Evolutionary conservation across 23 tunicate species (phyloP), one percentile per base, ranked within the genome.

Genomic region (Phallusia fumigata): DNA sequence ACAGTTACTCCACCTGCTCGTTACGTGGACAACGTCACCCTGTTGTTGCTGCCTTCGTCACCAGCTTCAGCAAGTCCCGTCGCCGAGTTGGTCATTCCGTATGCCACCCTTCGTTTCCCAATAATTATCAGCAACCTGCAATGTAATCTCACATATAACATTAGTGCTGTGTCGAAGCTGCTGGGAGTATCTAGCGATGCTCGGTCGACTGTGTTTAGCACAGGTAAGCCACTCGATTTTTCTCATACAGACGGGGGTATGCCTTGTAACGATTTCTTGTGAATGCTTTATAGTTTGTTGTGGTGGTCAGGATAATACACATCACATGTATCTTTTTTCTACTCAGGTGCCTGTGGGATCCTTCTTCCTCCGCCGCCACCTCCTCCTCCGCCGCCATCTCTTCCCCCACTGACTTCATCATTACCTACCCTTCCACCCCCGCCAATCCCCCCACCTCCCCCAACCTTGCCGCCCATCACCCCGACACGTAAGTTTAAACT

Each of bases 381-480:
- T 6, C 93, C 93, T 0, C 85, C 87, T 0, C 93, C 93, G 5
- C 88, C 93, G n/a, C 88, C 81, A 10, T 87, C 93, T 18, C 85
- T 87, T 28, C 26, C 79, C 2, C 88, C 81, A 12, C 88, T 84
- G 18, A 65, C 82, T 18, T 52, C 75, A 53, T 52, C 82, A 16
- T 33, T 30, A 26, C 51, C 79, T 28, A 85, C 83, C 21, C 19
- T 74, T 64, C 12, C 76, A 30, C 35, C 45, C 26, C 49, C 81
- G 30, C 36, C 80, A 15, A 78, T 79, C 22, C 83, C 77, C 8
- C 96, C 96, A 8, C 86, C 86, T 33, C 87, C 82, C 52, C 87
- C 88, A 18, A 82, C 88, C 36, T 82, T 84, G 28, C 65, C 81
- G 11, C 78, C 88, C 11, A 58, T 58, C 28, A 24, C 13, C 26